phyloP scores from a whole-genome alignment of 2,113 vertebrate genomes.

The Halichoeres trimaculatus region DNA sequence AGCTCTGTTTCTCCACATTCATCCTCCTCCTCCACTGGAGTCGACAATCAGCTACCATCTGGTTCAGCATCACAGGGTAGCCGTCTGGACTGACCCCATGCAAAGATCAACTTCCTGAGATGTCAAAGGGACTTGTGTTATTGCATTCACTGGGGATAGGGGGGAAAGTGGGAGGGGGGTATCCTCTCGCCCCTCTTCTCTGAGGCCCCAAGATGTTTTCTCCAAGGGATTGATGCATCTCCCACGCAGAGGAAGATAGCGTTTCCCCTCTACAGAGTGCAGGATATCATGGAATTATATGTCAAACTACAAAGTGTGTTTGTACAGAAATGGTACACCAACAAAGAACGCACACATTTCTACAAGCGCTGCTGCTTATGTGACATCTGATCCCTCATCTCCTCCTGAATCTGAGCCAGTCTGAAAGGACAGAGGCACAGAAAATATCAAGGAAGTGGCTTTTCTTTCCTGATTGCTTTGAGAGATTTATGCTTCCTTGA shows the following conservation, averaged over 20 bases:
- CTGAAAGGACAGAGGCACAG: conserved; percentile 58
- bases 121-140: conserved; percentile 72
- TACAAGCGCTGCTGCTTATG: conserved; percentile 17
- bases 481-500: conserved; percentile 59
- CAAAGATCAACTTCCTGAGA: conserved; percentile 81
- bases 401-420: conserved; percentile 33
- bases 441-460: conserved; percentile 56
- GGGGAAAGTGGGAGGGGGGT: conserved; percentile 28
- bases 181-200: conserved; percentile 64
- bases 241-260: conserved; percentile 73
- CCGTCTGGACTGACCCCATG: conserved; percentile 59
- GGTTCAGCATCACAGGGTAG: conserved; percentile 63
- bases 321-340: conserved; percentile 2
- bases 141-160: conserved; percentile 57
- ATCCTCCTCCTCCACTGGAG: conserved; percentile 41
- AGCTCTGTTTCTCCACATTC: conserved; percentile 18
- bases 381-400: conserved; percentile 33
- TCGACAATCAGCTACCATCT: conserved; percentile 71
- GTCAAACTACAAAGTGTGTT: conserved; percentile 45
- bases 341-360: conserved; percentile 18
- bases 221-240: conserved; percentile 66
- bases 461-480: conserved; percentile 45
- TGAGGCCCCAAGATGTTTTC: conserved; percentile 71
- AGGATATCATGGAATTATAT: conserved; percentile 59
- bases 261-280: conserved; percentile 57